Evolutionary conservation across 1,140 invertebrate species (phyloP).

Genomic region (Pararge aegeria): DNA sequence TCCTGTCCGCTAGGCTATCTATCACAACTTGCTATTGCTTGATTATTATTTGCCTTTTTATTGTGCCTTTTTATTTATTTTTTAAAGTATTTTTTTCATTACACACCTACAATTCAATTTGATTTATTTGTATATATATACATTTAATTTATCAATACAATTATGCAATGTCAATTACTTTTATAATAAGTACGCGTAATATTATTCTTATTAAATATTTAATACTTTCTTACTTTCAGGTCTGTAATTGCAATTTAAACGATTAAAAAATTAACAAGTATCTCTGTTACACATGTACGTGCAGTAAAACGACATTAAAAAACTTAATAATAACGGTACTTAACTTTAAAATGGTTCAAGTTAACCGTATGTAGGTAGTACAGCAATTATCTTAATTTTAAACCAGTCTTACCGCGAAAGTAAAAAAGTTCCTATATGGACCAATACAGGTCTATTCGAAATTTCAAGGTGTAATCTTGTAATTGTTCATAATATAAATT

Average conservation of each 20-base stretch:
- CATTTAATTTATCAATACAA: no score
- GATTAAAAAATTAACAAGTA: background rate
- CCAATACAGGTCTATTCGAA: background rate
- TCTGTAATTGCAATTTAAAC: background rate
- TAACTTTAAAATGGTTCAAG: background rate
- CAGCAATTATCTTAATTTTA: slow-evolving; percentile 1
- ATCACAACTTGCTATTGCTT: no score
- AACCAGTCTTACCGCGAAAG: slow-evolving; percentile 1
- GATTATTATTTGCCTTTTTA: no score
- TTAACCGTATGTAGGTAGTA: background rate
- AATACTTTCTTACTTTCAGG: background rate
- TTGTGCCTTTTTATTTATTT: no score
- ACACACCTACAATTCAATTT: no score
- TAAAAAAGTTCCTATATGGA: background rate
- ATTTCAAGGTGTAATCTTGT: background rate
- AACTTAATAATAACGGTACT: background rate
- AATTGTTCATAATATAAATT: background rate
- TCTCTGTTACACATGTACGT: background rate
- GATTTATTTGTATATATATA: no score
- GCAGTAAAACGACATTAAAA: slow-evolving; percentile 1
- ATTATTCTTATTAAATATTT: background rate
- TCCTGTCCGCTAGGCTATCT: no score
- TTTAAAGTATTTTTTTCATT: no score
- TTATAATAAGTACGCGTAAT: no score
- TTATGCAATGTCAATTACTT: no score